A percentile compares a stretch with the other conserved stretches of the same genome.
phyloP scores from a whole-genome alignment of 2,113 vertebrate genomes.

The Ploceus nigricollis region DNA sequence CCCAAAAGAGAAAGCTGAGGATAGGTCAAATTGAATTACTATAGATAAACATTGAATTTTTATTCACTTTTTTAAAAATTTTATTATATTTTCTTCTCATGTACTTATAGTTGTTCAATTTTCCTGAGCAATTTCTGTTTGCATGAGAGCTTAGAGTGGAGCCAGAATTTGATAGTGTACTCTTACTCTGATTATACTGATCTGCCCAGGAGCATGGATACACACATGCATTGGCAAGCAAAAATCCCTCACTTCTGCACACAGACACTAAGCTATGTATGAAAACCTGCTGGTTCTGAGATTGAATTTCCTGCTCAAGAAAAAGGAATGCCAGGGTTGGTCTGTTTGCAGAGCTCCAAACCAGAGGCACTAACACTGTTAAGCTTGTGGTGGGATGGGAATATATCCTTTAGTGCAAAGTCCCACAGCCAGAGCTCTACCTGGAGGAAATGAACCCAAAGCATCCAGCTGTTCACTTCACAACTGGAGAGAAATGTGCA shows the following conservation, averaged over 20 bases:
- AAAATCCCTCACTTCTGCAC: neutral
- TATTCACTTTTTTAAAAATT: neutral
- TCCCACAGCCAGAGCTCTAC: neutral
- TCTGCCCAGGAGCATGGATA: neutral
- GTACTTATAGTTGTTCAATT: neutral
- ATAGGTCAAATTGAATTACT: neutral
- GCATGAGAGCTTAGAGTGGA: neutral
- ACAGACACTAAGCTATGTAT: neutral
- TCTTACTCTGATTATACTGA: neutral
- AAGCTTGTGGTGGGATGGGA: neutral
- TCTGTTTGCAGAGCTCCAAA: neutral
- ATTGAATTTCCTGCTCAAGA: neutral
- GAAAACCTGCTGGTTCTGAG: neutral
- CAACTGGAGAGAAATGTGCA: neutral
- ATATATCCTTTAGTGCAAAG: neutral
- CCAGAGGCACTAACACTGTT: neutral
- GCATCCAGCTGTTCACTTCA: neutral
- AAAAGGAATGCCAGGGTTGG: neutral
- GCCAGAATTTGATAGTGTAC: neutral
- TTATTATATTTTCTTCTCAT: neutral
- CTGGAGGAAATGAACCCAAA: neutral
- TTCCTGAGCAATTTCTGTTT: neutral
- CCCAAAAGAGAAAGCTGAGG: neutral
- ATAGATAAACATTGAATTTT: neutral
- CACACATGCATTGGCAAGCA: neutral